Base-by-base conservation (phyloP, 2,888 invertebrate genomes). In the Xestia rhomboidea region DNA sequence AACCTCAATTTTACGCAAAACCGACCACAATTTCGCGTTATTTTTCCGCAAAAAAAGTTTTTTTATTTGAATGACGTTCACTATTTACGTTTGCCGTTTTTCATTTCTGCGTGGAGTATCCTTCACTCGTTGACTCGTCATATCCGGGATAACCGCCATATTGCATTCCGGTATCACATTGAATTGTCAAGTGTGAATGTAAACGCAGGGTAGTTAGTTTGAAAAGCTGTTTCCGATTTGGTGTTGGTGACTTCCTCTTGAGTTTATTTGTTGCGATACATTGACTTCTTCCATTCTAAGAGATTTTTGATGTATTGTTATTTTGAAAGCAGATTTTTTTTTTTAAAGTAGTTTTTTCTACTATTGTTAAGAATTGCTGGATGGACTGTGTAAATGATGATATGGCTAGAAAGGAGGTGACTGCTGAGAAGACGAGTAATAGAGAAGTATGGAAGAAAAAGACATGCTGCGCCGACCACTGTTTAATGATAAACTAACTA, bases 91-190 rank as follows among this genome's bases (percentile, higher is more conserved):
- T 83, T 11, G n/a, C 41, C 64, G 68, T 18, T 46, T 77, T 54
- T 13, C 64, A 66, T 79, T 76, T 81, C 68, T 77, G 51, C 15
- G 30, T 72, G 30, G 34, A 76, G 87, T 54, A 71, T 76, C 64
- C 66, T 86, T 77, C 44, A 5, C 62, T 62, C n/a, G 60, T 60
- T 34, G 30, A 70, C 5, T n/a, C 34, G 64, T 76, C 49, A 76
- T 38, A 63, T 71, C 66, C 66, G 46, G 49, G 18, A 21, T 46
- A 44, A 1, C 78, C 38, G 79, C 81, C 81, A 87, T 86, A 79
- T 84, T 86, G 75, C 30, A 30, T 81, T 66, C 41, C 41, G 76
- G 34, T 66, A n/a, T 44, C 66, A 82, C 67, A 76, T 76, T 44
- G 2, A 66, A 79, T 51, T 44, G 62, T 67, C 38, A n/a, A 57